Conservation (phyloP, 2,888 invertebrate genomes). For the Cerastoderma edule region DNA sequence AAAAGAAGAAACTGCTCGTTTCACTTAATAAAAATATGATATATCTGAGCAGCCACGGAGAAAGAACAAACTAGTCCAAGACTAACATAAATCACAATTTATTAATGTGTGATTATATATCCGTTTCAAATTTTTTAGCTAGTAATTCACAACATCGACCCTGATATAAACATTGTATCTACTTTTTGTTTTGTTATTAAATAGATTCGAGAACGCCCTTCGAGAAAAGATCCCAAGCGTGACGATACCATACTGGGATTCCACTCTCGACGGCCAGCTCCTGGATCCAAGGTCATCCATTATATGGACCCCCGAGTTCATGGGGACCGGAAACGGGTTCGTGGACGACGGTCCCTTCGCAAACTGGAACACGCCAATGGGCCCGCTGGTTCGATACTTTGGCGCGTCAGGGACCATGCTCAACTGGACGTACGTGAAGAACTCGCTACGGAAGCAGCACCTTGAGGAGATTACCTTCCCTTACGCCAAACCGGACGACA, state of each 20-base stretch:
- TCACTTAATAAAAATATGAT: too few relatives aligned
- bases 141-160: too few relatives aligned
- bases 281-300: conserved; percentile 80
- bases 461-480: conserved; percentile 60
- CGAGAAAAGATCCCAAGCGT: conserved; percentile 78
- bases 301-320: conserved; percentile 80
- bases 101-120: too few relatives aligned
- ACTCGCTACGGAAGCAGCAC: conserved; percentile 51
- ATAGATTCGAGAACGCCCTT: conserved; percentile 73
- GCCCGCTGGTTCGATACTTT: conserved; percentile 62
- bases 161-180: too few relatives aligned
- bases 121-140: too few relatives aligned
- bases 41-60: too few relatives aligned
- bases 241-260: conserved; percentile 83
- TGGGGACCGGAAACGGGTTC: conserved; percentile 79
- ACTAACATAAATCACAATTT: too few relatives aligned
- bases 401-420: conserved; percentile 63
- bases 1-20: too few relatives aligned
- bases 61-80: too few relatives aligned
- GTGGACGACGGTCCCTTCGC: conserved; percentile 79
- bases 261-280: conserved; percentile 79
- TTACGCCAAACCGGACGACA: conserved; percentile 63
- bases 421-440: conserved; percentile 60
- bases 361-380: conserved; percentile 73
- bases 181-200: conserved; percentile 1